Conservation (phyloP, 2,113 vertebrate genomes). For the Crotalus horridus region DNA sequence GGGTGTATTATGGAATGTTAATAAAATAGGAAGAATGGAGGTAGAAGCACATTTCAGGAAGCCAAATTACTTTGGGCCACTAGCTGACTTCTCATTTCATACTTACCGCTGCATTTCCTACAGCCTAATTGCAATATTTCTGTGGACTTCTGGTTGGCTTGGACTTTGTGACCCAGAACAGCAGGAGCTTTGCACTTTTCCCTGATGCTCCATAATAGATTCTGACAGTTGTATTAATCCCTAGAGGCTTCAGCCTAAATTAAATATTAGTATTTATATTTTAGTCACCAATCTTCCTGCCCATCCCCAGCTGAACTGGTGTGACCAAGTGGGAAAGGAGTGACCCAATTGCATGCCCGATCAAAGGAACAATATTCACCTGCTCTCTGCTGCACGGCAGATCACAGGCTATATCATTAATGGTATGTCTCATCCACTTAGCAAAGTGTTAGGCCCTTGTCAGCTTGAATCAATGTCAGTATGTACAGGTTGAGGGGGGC, state of each 20-base stretch:
- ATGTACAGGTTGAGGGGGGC: background rate
- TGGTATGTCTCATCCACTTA: slow-evolving; percentile 54
- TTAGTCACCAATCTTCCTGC: slow-evolving; percentile 33
- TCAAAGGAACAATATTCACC: slow-evolving; percentile 48
- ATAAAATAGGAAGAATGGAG: slow-evolving; percentile 64
- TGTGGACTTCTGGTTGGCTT: slow-evolving; percentile 50
- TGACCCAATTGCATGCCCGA: slow-evolving; percentile 29
- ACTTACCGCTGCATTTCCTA: slow-evolving; percentile 53
- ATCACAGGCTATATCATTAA: slow-evolving; percentile 44
- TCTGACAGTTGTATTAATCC: slow-evolving; percentile 58
- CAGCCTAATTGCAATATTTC: slow-evolving; percentile 63
- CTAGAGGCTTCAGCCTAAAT: slow-evolving; percentile 45
- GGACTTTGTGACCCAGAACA: slow-evolving; percentile 38
- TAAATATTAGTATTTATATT: slow-evolving; percentile 69
- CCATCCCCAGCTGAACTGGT: slow-evolving; percentile 18
- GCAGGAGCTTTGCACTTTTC: slow-evolving; percentile 31
- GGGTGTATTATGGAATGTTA: slow-evolving; percentile 67
- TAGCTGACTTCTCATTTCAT: slow-evolving; percentile 61
- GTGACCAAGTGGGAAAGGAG: background rate
- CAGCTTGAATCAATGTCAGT: slow-evolving; percentile 49
- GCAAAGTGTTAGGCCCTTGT: slow-evolving; percentile 32
- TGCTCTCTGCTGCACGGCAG: slow-evolving; percentile 19
- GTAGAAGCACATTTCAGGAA: slow-evolving; percentile 62
- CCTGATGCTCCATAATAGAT: slow-evolving; percentile 50
- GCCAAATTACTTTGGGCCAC: slow-evolving; percentile 68